Base-by-base conservation (phyloP, 2,797 vertebrate genomes). In the Microctenopoma lineatum region DNA sequence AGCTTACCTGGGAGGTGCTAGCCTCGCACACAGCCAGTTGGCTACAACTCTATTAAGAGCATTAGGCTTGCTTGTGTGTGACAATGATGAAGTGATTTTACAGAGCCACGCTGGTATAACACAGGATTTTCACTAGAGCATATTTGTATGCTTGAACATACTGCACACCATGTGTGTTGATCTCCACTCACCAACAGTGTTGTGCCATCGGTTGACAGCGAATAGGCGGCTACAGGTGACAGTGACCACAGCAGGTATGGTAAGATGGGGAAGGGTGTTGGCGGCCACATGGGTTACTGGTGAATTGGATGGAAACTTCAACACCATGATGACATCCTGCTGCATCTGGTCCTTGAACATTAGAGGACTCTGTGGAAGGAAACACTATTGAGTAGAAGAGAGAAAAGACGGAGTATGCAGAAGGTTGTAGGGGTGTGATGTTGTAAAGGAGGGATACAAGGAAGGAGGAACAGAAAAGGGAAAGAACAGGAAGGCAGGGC, bases 341-440 rank as follows among this genome's bases (percentile, higher is more conserved):
- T 99, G 97, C 97, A 98, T 97, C 95, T 99, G 97, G 92, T 99
- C 97, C 94, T 99, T 98, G 94, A 98, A 99, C 97, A 99, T 98
- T 90, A 98, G 97, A 0, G 97, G 96, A 84, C 96, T 99, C 97
- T 98, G 97, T 89, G 95, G 96, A 95, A 96, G 96, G 95, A 98
- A 96, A 96, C 95, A 97, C 96, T 96, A 93, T 95, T 95, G 95
- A 95, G 86, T 82, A 90, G 89, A 92, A 94, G 93, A 93, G 94
- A 91, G 94, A 93, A 92, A 90, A 91, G 90, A 92, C 70, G 38
- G 53, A 67, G 69, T 63, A 59, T 51, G 66, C 57, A 67, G 72
- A 91, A 90, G 88, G 89, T 91, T 91, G 89, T 54, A 70, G 51
- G 50, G 77, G 26, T 59, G 66, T 45, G 63, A 79, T 59, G 63